phyloP scores from a whole-genome alignment of 2,797 vertebrate species.

The Huso huso region DNA sequence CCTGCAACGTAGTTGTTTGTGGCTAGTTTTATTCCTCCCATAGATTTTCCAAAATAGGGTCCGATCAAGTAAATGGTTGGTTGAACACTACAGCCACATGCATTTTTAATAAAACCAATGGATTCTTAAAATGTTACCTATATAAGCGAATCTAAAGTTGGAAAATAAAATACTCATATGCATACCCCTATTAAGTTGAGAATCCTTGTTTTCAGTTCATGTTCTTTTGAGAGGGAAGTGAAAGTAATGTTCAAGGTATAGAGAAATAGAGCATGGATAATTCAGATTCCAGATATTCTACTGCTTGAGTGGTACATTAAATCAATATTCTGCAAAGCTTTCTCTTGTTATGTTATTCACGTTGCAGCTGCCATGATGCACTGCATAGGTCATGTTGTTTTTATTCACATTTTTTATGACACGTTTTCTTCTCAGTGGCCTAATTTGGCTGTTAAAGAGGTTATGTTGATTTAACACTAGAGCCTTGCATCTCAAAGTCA shows the following conservation, averaged over 20 bases:
- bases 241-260: slow-evolving; percentile 53
- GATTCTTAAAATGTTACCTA: slow-evolving; percentile 35
- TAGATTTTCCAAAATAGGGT: no score
- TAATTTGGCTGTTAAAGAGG: slow-evolving; percentile 26
- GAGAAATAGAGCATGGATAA: slow-evolving; percentile 67
- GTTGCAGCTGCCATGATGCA: slow-evolving; percentile 49
- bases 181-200: not conserved
- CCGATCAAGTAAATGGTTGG: no score
- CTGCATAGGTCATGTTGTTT: slow-evolving; percentile 43
- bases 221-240: slow-evolving; percentile 51
- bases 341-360: slow-evolving; percentile 77
- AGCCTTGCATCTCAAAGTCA: slow-evolving; percentile 3
- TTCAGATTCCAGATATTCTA: slow-evolving; percentile 49
- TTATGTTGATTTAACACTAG: slow-evolving; percentile 1
- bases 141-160: slow-evolving; percentile 9
- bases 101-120: slow-evolving; percentile 53
- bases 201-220: slow-evolving; percentile 24
- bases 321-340: slow-evolving; percentile 88
- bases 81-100: no score
- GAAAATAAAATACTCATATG: not conserved
- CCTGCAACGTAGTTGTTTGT: no score
- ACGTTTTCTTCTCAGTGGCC: slow-evolving; percentile 51
- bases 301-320: slow-evolving; percentile 73
- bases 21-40: no score
- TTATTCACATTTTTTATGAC: slow-evolving; percentile 37